Base-by-base conservation (phyloP, 1,140 invertebrate species). In the Brachionus sp. region DNA sequence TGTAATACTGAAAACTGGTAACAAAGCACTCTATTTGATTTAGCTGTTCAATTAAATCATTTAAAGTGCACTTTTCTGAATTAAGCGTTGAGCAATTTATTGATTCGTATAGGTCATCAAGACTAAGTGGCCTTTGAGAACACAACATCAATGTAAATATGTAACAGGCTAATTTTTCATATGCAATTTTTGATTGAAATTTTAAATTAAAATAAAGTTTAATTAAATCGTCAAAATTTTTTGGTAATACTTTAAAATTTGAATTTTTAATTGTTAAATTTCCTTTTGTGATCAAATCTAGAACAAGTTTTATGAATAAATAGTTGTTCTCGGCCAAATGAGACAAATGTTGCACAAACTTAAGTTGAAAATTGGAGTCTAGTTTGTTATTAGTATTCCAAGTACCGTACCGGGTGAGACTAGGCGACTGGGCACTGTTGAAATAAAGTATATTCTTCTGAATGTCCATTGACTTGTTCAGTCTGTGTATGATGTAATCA, bases 261-360 rank as follows among this genome's bases (percentile, higher is more conserved):
- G 94, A 94, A 10, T 95, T 96, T 89, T 97, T 97, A 39, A 96
- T 92, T 9, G 97, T 95, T 82, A 98, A 91, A 86, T 95, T 93
- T 10, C 96, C 96, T 86, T 93, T 92, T 87, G 97, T 95, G 83
- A 98, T 93, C 44, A 98, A 91, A 90, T 98, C 95, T n/a, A 98
- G 90, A 3, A 94, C 94, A 13, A 98, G 89, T 90, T 96, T 96
- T 46, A 94, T 91, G 88, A 95, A 97, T 44, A 98, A 90, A 88
- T 97, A 95, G 16, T 94, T 96, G 57, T 95, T 95, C 87, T 93
- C 92, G 66, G 94, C 93, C 25, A 96, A 88, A 57, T 92, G 89
- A 7, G 95, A 91, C 19, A 98, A 89, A 89, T 98, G 94, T 82
- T 93, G 92, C 1, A 93, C 92, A 86, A 98, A 96, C 86, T 95